Percentiles rank a stretch among this genome's conserved stretches.
Evolutionary conservation across 2,888 invertebrate species (phyloP).

Genomic region (Hyposoter dolosus): DNA sequence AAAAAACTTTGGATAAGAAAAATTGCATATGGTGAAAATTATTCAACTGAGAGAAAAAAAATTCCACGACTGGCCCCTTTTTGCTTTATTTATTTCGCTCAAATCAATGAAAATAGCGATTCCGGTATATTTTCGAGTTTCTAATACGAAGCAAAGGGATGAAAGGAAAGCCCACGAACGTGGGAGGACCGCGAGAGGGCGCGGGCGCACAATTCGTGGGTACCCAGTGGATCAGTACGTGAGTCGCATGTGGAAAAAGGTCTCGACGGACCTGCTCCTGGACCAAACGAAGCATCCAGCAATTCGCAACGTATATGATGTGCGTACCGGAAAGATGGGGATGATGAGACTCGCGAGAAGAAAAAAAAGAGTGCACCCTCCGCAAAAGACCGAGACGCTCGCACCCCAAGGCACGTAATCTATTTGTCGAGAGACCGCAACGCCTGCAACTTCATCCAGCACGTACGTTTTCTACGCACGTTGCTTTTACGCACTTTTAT

Average conservation of each 20-base stretch:
- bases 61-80: neutral
- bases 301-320: conserved; percentile 27
- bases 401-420: conserved; percentile 82
- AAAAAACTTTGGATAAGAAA: neutral
- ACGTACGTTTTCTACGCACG: conserved; percentile 67
- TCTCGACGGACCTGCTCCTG: conserved; percentile 55
- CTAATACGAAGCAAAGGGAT: conserved; percentile 52
- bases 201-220: conserved; percentile 82
- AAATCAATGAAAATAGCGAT: neutral
- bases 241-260: conserved; percentile 82
- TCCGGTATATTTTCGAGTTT: conserved; percentile 13
- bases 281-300: conserved; percentile 54
- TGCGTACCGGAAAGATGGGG: conserved; percentile 52
- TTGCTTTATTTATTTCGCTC: neutral
- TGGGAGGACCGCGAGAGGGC: conserved; percentile 44
- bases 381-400: conserved; percentile 51
- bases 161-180: conserved; percentile 32
- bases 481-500: conserved; percentile 62
- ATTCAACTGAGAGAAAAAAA: neutral
- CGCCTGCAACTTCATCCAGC: conserved; percentile 70
- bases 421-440: conserved; percentile 84
- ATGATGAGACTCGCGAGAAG: conserved; percentile 38
- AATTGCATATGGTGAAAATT: neutral
- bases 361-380: conserved; percentile 73
- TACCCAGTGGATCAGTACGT: conserved; percentile 82